phyloP scores from a whole-genome alignment of 2,113 vertebrate genomes.

The Indicator indicator region DNA sequence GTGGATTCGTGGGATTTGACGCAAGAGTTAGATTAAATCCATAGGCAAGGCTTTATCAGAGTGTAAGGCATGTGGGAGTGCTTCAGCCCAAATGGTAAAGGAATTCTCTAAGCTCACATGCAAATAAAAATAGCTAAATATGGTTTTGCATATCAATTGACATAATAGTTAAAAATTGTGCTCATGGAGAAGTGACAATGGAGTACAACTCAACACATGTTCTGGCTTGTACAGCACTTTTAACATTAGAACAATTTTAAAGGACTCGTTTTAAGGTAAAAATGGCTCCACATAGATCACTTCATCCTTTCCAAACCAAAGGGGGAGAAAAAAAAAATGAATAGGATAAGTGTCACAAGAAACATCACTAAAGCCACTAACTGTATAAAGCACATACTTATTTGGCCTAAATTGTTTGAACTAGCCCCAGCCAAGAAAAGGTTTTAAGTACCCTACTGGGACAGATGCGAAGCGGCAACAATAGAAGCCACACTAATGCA shows the following conservation, averaged over 20 bases:
- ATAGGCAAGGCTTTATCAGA: slow-evolving; percentile 19
- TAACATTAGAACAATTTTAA: slow-evolving; percentile 30
- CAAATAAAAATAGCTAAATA: slow-evolving; percentile 78
- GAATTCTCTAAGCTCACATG: slow-evolving; percentile 67
- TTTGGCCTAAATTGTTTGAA: slow-evolving; percentile 84
- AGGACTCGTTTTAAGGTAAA: slow-evolving; percentile 57
- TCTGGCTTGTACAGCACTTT: slow-evolving; percentile 48
- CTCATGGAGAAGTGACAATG: slow-evolving; percentile 45
- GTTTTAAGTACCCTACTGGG: slow-evolving; percentile 86
- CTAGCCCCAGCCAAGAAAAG: slow-evolving; percentile 76
- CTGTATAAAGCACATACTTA: slow-evolving; percentile 80
- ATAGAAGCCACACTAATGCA: slow-evolving; percentile 84
- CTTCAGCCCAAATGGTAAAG: slow-evolving; percentile 68
- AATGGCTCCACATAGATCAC: slow-evolving; percentile 34
- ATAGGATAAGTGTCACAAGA: slow-evolving; percentile 78
- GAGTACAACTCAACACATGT: slow-evolving; percentile 65
- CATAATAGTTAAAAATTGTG: slow-evolving; percentile 63
- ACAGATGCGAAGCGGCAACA: slow-evolving; percentile 83
- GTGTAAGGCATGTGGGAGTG: slow-evolving; percentile 28
- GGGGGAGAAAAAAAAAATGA: slow-evolving; percentile 24
- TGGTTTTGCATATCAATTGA: slow-evolving; percentile 74
- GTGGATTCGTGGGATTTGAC: slow-evolving; percentile 39
- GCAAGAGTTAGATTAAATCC: slow-evolving; percentile 65
- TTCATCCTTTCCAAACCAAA: slow-evolving; percentile 72
- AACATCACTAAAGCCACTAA: slow-evolving; percentile 78